A percentile compares a stretch with the other conserved stretches of the same genome.
phyloP scores from a whole-genome alignment of 2,888 invertebrate species.

The Callimorpha dominula region DNA sequence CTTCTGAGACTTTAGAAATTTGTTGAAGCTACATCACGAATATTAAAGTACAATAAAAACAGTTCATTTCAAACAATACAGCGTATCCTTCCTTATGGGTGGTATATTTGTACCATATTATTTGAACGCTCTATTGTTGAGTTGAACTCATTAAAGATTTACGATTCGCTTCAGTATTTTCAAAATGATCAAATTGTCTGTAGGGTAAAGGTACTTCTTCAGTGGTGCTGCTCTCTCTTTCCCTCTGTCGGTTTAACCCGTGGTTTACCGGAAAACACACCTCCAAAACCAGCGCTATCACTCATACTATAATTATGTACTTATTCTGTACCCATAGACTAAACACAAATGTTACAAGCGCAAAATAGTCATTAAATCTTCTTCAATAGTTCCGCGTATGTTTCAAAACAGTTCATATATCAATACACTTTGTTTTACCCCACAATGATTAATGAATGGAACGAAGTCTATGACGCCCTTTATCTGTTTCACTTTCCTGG shows the following conservation, averaged over 20 bases:
- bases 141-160: no score
- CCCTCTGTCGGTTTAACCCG: background rate
- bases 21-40: no score
- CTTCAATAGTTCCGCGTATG: constrained; percentile 39
- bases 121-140: no score
- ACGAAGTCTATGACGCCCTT: constrained; percentile 42
- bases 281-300: background rate
- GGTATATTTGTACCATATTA: no score
- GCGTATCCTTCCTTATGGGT: no score
- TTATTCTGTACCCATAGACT: no score
- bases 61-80: no score
- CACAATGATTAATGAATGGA: constrained; percentile 48
- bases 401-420: constrained; percentile 33
- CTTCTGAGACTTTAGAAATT: no score
- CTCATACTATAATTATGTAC: background rate
- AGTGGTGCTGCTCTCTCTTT: background rate
- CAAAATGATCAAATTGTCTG: background rate
- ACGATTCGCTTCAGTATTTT: background rate
- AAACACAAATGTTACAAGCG: background rate
- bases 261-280: background rate
- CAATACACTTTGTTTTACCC: constrained; percentile 38
- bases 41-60: no score
- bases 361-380: constrained; percentile 34
- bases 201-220: background rate
- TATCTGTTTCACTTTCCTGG: constrained; percentile 45